Base-by-base conservation (phyloP, 1,140 invertebrate genomes). In the Chrysomallon squamiferum region DNA sequence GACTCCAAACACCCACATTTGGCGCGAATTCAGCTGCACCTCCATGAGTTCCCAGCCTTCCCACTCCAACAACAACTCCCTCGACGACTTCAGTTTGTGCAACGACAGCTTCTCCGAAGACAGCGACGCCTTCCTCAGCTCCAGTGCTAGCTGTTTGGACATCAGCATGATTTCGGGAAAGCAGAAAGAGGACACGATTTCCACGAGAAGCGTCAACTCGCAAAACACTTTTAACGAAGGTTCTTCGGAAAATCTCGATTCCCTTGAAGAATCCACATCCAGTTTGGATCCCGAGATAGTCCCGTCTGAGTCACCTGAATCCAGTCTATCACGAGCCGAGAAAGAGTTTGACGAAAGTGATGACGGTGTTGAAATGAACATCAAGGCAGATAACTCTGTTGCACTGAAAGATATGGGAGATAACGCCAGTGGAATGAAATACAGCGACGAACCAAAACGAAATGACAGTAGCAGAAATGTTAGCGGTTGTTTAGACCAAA, bases 31-130 rank as follows among this genome's bases (percentile, higher is more conserved):
- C n/a, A 54, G 22, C 50, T 27, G 15, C 50, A 20, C 50, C 15
- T 54, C 50, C 50, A 18, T 25, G 15, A 27, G 22, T 30, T 30
- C 50, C 22, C 22, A 30, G 50, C n/a, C 50, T 20, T 27, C n/a
- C 50, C 4, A 54, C 50, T 47, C 45, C 45, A 47, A 22, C 25
- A 22, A 47, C n/a, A 47, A 20, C 25, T 54, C 50, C 29, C n/a
- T 22, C 50, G 29, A 54, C 18, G 50, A 54, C 29, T 18, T 29
- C 29, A 2, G 22, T 5, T 13, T 54, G 35, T 38, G 35, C 4
- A 54, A 54, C 22, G 50, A 54, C 50, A 54, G 50, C 50, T 54
- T 54, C 29, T 54, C 50, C n/a, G 50, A 54, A 18, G 50, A 54
- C 50, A 54, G 29, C 50, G 50, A 54, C 29, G 50, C 50, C 22